Evolutionary conservation across 2,888 invertebrate genomes (phyloP), one percentile per base, ranked within the genome.

Genomic region (Zygogramma bicolorata): DNA sequence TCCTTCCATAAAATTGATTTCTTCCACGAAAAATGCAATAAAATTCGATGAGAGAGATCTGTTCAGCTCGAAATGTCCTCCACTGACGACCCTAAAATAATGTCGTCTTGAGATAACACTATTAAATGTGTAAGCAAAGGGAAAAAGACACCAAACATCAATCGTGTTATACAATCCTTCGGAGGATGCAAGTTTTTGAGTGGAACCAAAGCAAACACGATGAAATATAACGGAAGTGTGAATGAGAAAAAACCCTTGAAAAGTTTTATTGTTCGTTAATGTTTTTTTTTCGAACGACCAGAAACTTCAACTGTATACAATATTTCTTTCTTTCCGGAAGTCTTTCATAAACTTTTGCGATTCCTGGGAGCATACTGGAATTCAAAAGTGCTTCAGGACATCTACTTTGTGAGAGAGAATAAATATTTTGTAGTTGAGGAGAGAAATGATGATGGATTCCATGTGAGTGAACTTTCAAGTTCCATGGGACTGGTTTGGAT

Each of bases 171-270:
- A 67, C 73, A 75, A 76, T 73, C 68, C 69, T 67, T 49, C 58
- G 61, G 67, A 75, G 69, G 73, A 61, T 68, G 76, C 70, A 69
- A 71, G 68, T 72, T 70, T 53, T 73, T 59, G 60, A 76, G 72
- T 75, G 70, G 75, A 73, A 71, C 71, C 71, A 73, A 71, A 66
- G 71, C 70, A 68, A 71, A 74, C 65, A 74, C 71, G 67, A 75
- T 71, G 71, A 68, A 75, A 71, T 70, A 75, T n/a, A n/a, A n/a
- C 73, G 70, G 68, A 70, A 68, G 73, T 76, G 74, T 63, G 69
- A 75, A 74, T 70, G 70, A 66, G 69, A 65, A 62, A 71, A 75
- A 71, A 70, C n/a, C 53, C 53, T 25, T 25, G 13, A 69, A 67
- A 72, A 73, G 73, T 65, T 59, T 65, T 70, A 63, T 65, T 65